Conservation (phyloP, 2,888 invertebrate species). For the Salpingus planirostris region DNA sequence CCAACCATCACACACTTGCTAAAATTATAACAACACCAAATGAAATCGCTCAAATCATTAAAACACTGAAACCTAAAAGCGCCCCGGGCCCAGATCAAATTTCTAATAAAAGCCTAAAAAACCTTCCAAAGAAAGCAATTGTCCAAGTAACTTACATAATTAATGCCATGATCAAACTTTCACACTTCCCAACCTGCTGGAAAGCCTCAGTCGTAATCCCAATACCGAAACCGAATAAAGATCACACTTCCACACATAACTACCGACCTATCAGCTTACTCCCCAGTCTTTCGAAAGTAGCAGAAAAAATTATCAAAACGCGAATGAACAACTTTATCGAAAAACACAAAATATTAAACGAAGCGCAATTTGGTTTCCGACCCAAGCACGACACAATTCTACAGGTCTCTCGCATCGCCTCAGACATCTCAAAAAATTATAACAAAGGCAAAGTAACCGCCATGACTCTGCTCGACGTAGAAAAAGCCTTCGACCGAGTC, state of each 20-base stretch:
- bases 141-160: not conserved
- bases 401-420: not conserved
- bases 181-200: conserved; percentile 14
- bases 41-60: not conserved
- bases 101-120: not conserved
- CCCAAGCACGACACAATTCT: not conserved
- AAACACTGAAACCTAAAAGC: not conserved
- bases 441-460: not conserved
- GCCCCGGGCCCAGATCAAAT: not conserved
- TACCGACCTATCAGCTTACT: conserved; percentile 17
- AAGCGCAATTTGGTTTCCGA: not conserved
- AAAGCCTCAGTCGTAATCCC: conserved; percentile 14
- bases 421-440: not conserved
- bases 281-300: conserved; percentile 1
- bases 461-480: too few species aligned
- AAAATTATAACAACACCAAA: not conserved
- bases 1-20: too few species aligned
- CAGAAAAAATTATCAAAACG: conserved; percentile 4
- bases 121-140: not conserved
- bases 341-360: not conserved
- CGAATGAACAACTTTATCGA: not conserved
- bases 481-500: too few species aligned
- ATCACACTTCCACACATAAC: conserved; percentile 8
- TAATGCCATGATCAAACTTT: not conserved
- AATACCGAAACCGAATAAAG: conserved; percentile 15